Percentiles rank a stretch among this genome's conserved stretches.
Evolutionary conservation across 2,797 vertebrate species (phyloP).

Genomic region (Girardinus metallicus): DNA sequence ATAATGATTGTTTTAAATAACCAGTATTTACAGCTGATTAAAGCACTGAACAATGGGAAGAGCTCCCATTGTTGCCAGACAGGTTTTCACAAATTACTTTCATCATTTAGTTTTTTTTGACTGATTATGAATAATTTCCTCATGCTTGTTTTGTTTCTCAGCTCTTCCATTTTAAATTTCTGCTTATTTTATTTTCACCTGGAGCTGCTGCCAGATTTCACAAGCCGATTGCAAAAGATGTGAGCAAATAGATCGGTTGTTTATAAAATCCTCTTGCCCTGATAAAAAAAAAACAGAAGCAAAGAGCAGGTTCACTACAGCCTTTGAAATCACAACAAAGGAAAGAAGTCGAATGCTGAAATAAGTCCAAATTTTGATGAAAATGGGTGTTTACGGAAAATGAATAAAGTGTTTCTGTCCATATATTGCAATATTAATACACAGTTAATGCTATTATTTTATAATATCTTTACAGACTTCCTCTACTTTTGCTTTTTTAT

Average conservation of each 20-base stretch:
- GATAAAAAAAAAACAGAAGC: not conserved
- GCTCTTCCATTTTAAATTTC: not conserved
- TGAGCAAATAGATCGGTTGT: not conserved
- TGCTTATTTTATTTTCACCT: not conserved
- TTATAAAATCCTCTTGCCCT: not conserved
- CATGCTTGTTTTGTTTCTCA: not conserved
- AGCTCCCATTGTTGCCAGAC: constrained; percentile 8
- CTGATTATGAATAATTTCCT: not conserved
- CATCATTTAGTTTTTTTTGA: not conserved
- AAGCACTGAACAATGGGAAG: constrained; percentile 36
- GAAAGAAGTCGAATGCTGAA: not conserved
- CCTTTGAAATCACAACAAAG: not conserved
- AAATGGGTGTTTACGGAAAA: not conserved
- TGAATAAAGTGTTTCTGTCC: not conserved
- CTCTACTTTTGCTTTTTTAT: not conserved
- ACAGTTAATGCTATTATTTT: not conserved
- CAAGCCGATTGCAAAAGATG: not conserved
- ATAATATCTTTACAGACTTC: not conserved
- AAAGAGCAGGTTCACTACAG: not conserved
- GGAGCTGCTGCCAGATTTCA: not conserved
- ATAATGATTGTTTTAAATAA: constrained; percentile 9
- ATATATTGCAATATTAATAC: not conserved
- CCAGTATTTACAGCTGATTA: constrained; percentile 17
- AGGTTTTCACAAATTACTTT: constrained; percentile 6
- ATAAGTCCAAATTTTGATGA: not conserved